Evolutionary conservation across 2,113 vertebrate genomes (phyloP), one percentile per base, ranked within the genome.

Genomic region (Holacanthus passer): DNA sequence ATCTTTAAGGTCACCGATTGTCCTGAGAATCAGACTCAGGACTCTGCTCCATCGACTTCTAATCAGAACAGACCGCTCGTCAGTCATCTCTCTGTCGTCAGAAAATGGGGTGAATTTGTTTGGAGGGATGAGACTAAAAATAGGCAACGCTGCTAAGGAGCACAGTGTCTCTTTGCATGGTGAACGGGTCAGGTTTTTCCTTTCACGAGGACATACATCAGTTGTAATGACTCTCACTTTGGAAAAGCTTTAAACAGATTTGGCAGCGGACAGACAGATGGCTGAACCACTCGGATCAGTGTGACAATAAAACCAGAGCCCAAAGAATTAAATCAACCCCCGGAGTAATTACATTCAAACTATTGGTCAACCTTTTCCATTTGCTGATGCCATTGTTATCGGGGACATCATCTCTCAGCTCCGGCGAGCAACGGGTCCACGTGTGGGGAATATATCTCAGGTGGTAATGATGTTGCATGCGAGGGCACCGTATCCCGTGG

Each of bases 321-420:
- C 41, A 3, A 70, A 82, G 81, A 91, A 93, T 92, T 81, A 84
- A 91, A 93, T 94, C 82, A 90, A 73, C 62, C 77, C 29, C 32
- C 9, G 5, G 35, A 83, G 71, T 88, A 88, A 93, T 91, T 85
- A 76, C 75, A 87, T 91, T 91, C 56, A 78, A 67, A 71, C 72
- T 75, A 45, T 81, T 62, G 82, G 82, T 72, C 81, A 82, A 67
- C 52, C 75, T 70, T 55, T 88, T 87, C 78, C 83, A 83, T 77
- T 87, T 72, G 47, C 63, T 73, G 41, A 81, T 70, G 48, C 52
- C 53, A 45, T 53, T 64, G 59, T 90, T 86, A 90, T 91, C 69
- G 22, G 43, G 74, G 76, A 73, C 37, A n/a, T 82, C 74, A 86
- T 85, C 82, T 84, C 43, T 65, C n/a, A 17, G 79, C 63, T 85